Base-by-base conservation (phyloP, 2,888 invertebrate species). In the Candidula unifasciata region DNA sequence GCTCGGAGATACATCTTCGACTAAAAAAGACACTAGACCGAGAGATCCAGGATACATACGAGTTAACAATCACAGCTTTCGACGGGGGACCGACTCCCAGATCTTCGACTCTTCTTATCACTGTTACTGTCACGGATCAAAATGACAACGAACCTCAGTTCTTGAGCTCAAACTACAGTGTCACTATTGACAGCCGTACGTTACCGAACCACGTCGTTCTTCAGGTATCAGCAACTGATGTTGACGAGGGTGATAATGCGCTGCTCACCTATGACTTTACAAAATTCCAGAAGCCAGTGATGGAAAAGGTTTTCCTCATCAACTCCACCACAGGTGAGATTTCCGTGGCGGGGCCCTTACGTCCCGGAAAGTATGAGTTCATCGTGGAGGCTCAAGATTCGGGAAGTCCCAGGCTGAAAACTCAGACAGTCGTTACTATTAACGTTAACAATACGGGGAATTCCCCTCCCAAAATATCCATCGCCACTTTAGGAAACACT, bases 141-240 rank as follows among this genome's bases (percentile, higher is more conserved):
- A 99, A 99, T 93, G 99, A 99, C 94, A 98, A 99, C 92, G 95
- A 96, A 27, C 99, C 99, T 0, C 95, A 96, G 8, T 99, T 99
- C 85, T 74, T 73, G 13, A 60, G 81, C 54, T 37, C 96, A 85
- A 96, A 97, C 89, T 99, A 99, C 93, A 97, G 97, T 90, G 96
- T 97, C 0, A 81, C 73, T 21, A 96, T 99, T 0, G 95, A 97
- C 57, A 99, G 99, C 94, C 96, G 97, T 6, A 97, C 97, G 1
- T 96, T 97, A 21, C 95, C 97, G 1, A 97, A 97, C 0, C 96
- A 97, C 0, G 97, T 97, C 0, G 96, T 98, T 0, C 95, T 98
- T 0, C 97, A 97, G 0, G 95, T 99, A 0, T 96, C 97, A 87
- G 98, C 98, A 0, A 96, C 97, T 0, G 98, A 99, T 94, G 96